Percentiles rank a stretch among this genome's conserved stretches.
Conservation (phyloP, 1,140 invertebrate genomes). For the Dendroctonus valens region DNA sequence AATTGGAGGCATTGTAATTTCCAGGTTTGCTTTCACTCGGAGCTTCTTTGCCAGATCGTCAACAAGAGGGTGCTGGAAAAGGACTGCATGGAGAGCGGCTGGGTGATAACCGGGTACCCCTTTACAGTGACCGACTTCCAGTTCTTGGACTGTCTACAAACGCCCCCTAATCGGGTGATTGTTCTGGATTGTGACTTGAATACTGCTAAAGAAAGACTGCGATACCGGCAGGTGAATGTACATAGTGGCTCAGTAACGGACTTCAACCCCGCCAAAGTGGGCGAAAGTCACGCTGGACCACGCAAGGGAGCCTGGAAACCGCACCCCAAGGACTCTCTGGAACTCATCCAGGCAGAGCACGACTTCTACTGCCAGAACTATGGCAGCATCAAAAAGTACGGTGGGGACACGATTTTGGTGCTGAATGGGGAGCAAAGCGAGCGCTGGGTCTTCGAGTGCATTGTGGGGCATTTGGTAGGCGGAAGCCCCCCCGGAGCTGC, state of each 20-base stretch:
- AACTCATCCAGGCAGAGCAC: constrained; percentile 43
- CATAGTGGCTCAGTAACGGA: constrained; percentile 40
- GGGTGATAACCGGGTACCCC: constrained; percentile 61
- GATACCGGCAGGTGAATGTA: constrained; percentile 39
- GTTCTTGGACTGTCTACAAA: constrained; percentile 56
- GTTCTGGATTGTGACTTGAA: constrained; percentile 47
- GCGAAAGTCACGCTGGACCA: not conserved
- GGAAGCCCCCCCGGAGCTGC: constrained; percentile 37
- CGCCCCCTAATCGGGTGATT: constrained; percentile 58
- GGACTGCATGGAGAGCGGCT: constrained; percentile 60
- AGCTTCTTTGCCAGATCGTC: constrained; percentile 53
- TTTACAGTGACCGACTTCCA: constrained; percentile 57
- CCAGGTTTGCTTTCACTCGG: constrained; percentile 49
- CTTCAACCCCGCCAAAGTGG: constrained; percentile 9
- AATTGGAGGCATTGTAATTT: not conserved
- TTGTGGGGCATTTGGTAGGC: constrained; percentile 39
- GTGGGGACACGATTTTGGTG: constrained; percentile 41
- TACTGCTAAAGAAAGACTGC: constrained; percentile 43
- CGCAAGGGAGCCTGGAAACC: constrained; percentile 34
- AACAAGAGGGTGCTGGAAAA: constrained; percentile 53
- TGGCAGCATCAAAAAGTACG: constrained; percentile 46
- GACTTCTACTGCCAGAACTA: constrained; percentile 47
- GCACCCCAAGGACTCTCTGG: constrained; percentile 44
- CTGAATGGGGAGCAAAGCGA: constrained; percentile 45
- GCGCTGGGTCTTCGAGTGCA: constrained; percentile 45